Conservation (phyloP, 1,140 invertebrate genomes). For the Ostrea denselamellosa region DNA sequence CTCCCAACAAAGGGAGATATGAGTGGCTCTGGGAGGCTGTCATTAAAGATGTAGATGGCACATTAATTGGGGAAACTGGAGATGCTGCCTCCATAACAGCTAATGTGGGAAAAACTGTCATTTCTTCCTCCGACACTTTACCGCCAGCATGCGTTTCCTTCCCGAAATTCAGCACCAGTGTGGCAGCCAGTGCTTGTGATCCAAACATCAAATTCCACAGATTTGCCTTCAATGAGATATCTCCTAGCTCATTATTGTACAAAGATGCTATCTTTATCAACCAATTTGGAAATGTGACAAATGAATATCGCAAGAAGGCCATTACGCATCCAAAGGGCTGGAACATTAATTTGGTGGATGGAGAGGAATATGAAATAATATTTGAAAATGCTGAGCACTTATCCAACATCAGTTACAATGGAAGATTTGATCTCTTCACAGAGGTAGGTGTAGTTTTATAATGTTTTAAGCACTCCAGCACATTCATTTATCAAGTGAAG, state of each 20-base stretch:
- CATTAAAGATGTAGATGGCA: conserved; percentile 68
- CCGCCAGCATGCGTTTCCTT: conserved; percentile 53
- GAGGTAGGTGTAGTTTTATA: not conserved
- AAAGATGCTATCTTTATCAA: conserved; percentile 63
- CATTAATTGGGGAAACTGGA: conserved; percentile 58
- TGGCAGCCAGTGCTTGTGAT: conserved; percentile 61
- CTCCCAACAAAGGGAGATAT: conserved; percentile 57
- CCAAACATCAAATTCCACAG: conserved; percentile 59
- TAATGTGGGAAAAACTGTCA: conserved; percentile 52
- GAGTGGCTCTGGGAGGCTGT: conserved; percentile 68
- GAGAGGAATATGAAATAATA: conserved; percentile 55
- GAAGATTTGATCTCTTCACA: conserved; percentile 49
- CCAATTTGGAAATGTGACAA: conserved; percentile 53
- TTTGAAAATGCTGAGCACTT: conserved; percentile 67
- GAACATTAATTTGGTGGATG: conserved; percentile 60
- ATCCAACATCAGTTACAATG: conserved; percentile 67
- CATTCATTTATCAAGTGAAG: no score
- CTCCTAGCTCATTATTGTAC: conserved; percentile 57
- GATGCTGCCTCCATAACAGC: conserved; percentile 31
- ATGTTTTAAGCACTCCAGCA: no score
- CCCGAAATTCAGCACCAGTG: conserved; percentile 42
- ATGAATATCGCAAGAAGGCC: conserved; percentile 55
- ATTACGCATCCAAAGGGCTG: conserved; percentile 69
- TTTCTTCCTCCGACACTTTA: conserved; percentile 60
- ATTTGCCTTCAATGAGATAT: conserved; percentile 68